phyloP scores from a whole-genome alignment of 2,888 invertebrate genomes.

The Prosopocoilus inquinatus region DNA sequence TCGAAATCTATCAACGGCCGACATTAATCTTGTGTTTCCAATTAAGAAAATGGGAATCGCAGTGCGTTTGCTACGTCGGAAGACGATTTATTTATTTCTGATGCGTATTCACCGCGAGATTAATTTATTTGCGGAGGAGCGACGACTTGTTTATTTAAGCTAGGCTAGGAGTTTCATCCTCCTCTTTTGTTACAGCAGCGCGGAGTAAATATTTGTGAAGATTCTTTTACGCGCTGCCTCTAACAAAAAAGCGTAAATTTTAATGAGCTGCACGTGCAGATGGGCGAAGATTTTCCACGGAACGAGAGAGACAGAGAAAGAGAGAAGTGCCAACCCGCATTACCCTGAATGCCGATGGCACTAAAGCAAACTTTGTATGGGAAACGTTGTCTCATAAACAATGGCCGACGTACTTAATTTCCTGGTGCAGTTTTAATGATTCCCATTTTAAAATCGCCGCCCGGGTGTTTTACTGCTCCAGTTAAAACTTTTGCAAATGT shows the following conservation, averaged over 20 bases:
- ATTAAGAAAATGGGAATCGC: conserved; percentile 3
- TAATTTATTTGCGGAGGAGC: background rate
- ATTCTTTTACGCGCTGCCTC: background rate
- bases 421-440: background rate
- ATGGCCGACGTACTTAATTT: conserved; percentile 3
- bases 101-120: background rate
- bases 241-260: background rate
- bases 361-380: background rate
- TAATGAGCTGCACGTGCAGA: conserved; percentile 1
- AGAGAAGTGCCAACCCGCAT: background rate
- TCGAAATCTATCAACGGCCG: background rate
- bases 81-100: background rate
- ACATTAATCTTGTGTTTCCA: background rate
- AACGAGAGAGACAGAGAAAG: no score
- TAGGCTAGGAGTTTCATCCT: no score
- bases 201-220: background rate
- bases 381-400: conserved; percentile 1
- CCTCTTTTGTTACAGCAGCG: background rate
- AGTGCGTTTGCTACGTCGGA: background rate
- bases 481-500: background rate
- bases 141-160: background rate
- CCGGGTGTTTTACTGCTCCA: background rate
- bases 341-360: conserved; percentile 1
- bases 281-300: no score
- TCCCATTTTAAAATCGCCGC: background rate